Percentiles rank a stretch among this genome's conserved stretches.
These are phyloP conservation scores for Butorides virescens DNA, from an alignment of 2,113 vertebrate species.

Conservation along the genomic window DNA sequence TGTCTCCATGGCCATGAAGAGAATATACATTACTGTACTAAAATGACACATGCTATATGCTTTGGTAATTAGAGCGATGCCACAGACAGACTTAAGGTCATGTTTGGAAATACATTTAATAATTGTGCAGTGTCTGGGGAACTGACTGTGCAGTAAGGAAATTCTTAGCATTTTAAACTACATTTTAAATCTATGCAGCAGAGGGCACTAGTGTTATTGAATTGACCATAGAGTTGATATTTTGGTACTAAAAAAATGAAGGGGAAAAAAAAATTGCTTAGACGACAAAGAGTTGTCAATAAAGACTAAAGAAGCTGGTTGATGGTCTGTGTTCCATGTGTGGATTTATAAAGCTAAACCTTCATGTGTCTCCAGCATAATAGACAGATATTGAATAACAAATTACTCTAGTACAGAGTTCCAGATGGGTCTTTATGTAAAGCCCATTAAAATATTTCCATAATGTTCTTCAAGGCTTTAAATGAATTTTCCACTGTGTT, in stretches of 20 bases:
- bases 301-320: neutral
- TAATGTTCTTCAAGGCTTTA: neutral
- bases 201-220: conserved; percentile 46
- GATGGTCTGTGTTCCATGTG: neutral
- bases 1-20: neutral
- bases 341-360: neutral
- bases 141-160: neutral
- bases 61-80: neutral
- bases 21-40: neutral
- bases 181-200: conserved; percentile 30
- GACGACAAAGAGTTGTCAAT: neutral
- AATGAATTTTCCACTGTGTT: neutral
- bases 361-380: neutral
- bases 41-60: neutral
- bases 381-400: neutral
- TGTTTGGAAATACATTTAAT: neutral
- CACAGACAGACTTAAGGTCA: neutral
- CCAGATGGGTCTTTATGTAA: conserved; percentile 11
- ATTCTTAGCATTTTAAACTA: neutral
- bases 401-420: neutral
- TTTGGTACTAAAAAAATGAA: neutral
- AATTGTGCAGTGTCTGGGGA: neutral
- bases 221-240: neutral
- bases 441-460: conserved; percentile 15
- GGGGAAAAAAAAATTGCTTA: neutral